phyloP scores from a whole-genome alignment of 2,797 vertebrate genomes.

The Prionace glauca region DNA sequence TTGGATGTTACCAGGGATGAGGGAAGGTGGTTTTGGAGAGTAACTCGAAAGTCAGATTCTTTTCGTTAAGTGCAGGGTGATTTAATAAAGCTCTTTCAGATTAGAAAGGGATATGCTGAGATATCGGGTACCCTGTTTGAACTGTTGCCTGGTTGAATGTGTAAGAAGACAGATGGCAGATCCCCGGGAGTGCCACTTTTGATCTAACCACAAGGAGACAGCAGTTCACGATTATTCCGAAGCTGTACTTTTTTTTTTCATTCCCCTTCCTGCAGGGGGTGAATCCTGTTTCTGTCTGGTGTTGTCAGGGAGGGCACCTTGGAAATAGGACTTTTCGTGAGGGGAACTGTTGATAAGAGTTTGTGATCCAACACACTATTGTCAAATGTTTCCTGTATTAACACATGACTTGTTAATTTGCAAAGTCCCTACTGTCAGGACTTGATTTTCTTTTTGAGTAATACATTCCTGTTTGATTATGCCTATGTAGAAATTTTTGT shows the following conservation, averaged over 20 bases:
- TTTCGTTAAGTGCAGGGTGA: neutral
- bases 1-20: neutral
- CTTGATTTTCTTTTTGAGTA: neutral
- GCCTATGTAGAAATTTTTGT: neutral
- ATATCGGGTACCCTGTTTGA: neutral
- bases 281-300: neutral
- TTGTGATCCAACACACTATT: neutral
- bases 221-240: neutral
- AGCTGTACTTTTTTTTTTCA: neutral
- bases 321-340: neutral
- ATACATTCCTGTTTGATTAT: neutral
- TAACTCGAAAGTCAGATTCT: neutral
- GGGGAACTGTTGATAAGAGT: neutral
- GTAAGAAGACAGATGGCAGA: neutral
- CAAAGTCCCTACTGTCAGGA: neutral
- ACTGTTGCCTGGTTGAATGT: neutral
- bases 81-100: neutral
- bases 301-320: neutral
- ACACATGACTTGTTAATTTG: neutral
- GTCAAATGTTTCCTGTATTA: neutral
- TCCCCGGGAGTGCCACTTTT: neutral
- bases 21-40: neutral
- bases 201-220: neutral
- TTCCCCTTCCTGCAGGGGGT: neutral
- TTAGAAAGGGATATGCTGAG: neutral